phyloP scores from a whole-genome alignment of 2,113 vertebrate genomes.

The Serilophus lunatus region DNA sequence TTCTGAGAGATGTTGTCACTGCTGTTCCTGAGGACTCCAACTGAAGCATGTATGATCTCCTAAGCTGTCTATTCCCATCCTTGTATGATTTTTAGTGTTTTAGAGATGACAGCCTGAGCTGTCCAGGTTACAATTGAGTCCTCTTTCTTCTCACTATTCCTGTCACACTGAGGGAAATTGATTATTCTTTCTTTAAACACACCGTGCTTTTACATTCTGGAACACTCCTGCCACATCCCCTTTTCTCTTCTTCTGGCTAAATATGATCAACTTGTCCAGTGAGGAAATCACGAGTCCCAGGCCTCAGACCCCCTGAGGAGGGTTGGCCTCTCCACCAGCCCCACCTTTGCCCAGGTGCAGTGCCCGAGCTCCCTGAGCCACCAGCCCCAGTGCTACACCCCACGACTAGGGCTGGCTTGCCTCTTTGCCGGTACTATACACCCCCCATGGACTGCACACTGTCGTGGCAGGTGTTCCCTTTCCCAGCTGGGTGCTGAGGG shows the following conservation, averaged over 20 bases:
- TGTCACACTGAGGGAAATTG: not conserved
- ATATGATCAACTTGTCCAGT: not conserved
- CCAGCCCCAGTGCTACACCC: not conserved
- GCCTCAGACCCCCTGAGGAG: not conserved
- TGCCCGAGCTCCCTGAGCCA: too few relatives aligned
- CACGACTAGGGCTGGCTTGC: not conserved
- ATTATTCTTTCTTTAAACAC: not conserved
- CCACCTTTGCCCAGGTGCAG: fast-evolving
- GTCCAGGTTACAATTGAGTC: not conserved
- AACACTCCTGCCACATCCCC: not conserved
- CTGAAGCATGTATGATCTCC: not conserved
- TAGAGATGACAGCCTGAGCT: not conserved
- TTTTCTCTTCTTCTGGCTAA: not conserved
- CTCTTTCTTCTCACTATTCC: not conserved
- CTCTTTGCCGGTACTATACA: fast-evolving
- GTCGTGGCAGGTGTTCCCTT: not conserved
- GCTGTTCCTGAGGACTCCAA: not conserved
- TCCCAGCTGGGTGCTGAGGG: not conserved
- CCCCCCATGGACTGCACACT: fast-evolving
- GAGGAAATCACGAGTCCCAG: not conserved
- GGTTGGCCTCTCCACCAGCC: not conserved
- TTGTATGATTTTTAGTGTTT: not conserved
- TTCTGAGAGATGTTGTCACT: not conserved
- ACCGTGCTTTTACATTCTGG: not conserved
- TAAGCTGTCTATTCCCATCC: not conserved